phyloP scores from a whole-genome alignment of 2,113 vertebrate species.

The Amia ocellicauda region DNA sequence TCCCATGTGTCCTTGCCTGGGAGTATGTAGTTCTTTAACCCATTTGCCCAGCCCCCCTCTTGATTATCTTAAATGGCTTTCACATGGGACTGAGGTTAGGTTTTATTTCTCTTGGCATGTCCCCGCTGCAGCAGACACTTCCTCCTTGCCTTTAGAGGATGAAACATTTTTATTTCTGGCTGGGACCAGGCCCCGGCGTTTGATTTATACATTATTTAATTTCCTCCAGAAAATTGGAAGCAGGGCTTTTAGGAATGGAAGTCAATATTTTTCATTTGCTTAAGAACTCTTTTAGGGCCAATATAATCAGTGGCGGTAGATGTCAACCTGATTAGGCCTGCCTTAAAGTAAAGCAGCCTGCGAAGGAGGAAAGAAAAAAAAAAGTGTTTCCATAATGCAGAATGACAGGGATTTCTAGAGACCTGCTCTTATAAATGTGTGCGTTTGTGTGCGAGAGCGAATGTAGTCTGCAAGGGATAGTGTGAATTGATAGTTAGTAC shows the following conservation, averaged over 20 bases:
- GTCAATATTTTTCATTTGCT: conserved; percentile 74
- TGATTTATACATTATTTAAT: conserved; percentile 90
- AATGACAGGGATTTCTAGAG: neutral
- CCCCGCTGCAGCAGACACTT: conserved; percentile 76
- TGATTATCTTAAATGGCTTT: conserved; percentile 82
- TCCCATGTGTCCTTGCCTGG: conserved; percentile 3
- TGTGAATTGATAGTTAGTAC: too few species aligned
- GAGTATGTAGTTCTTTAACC: conserved; percentile 68
- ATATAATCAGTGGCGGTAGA: conserved; percentile 65
- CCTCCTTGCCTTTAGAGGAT: conserved; percentile 79
- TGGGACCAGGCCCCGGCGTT: conserved; percentile 62
- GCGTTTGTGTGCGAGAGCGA: neutral
- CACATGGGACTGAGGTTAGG: conserved; percentile 81
- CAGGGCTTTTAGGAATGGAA: conserved; percentile 69
- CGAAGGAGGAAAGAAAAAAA: conserved; percentile 29
- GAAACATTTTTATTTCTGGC: conserved; percentile 81
- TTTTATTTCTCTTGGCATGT: conserved; percentile 86
- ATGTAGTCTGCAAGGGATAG: too few species aligned
- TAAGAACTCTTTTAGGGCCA: conserved; percentile 66
- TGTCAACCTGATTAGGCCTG: conserved; percentile 65
- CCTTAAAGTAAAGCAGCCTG: conserved; percentile 62
- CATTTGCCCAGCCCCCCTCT: conserved; percentile 49
- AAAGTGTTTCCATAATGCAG: neutral
- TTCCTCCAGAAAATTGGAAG: conserved; percentile 84
- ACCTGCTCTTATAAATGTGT: conserved; percentile 7